These are phyloP conservation scores for Rousettus leschenaultii DNA, from an alignment of 2,113 vertebrate genomes.

Conservation along the genomic window DNA sequence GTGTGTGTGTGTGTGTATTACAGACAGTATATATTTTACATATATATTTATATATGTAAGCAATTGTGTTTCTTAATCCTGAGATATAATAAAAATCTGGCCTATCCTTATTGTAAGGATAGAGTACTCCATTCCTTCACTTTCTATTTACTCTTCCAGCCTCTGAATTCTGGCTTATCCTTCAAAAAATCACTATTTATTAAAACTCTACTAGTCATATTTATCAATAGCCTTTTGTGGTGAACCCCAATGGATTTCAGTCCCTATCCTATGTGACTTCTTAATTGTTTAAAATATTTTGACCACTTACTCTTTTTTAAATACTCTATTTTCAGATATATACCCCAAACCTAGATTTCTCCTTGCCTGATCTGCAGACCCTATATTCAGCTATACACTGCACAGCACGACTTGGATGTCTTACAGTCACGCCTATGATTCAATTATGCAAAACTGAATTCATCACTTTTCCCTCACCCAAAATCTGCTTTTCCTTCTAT, in stretches of 20 bases:
- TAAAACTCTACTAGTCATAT: background rate
- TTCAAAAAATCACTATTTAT: background rate
- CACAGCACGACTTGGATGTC: background rate
- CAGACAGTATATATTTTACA: no score
- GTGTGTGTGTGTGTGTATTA: no score
- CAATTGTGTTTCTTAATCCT: conserved; percentile 15
- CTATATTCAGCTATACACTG: background rate
- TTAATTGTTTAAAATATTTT: background rate
- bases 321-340: background rate
- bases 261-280: background rate
- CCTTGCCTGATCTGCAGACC: background rate
- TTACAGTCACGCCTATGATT: background rate
- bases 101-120: background rate
- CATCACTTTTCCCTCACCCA: background rate
- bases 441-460: background rate
- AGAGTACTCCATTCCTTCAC: background rate
- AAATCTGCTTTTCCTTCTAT: conserved; percentile 19
- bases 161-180: background rate
- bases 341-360: background rate
- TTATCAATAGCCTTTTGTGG: background rate
- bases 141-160: background rate
- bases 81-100: background rate
- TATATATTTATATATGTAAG: background rate
- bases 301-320: background rate
- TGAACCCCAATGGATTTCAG: background rate